These are phyloP conservation scores for Ia io DNA, from an alignment of 2,113 vertebrate genomes.

Conservation along the genomic window DNA sequence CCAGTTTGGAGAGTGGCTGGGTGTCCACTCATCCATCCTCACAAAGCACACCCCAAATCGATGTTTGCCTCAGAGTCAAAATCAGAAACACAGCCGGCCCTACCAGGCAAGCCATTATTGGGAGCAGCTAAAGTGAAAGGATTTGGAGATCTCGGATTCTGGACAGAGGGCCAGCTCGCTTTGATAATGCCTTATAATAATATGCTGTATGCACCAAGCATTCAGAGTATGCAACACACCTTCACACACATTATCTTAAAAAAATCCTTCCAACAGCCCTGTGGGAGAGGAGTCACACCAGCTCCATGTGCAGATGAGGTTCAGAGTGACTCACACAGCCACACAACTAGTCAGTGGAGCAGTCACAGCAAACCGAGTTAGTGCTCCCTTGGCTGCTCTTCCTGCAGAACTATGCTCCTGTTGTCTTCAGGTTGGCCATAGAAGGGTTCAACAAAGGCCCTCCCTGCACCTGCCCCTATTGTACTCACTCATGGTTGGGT, in stretches of 20 bases:
- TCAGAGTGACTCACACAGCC: background rate
- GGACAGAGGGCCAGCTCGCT: background rate
- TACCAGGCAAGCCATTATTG: background rate
- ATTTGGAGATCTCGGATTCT: background rate
- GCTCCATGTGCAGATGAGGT: background rate
- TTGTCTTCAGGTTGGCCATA: background rate
- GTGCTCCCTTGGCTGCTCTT: background rate
- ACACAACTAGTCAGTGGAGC: background rate
- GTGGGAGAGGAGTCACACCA: background rate
- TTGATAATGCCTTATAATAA: background rate
- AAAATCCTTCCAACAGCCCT: background rate
- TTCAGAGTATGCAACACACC: background rate
- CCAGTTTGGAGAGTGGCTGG: slow-evolving; percentile 13
- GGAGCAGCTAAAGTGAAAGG: background rate
- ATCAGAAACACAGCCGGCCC: background rate
- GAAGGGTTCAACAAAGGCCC: background rate
- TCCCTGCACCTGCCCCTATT: background rate
- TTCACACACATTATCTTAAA: background rate
- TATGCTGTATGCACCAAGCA: accelerated
- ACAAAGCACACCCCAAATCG: background rate
- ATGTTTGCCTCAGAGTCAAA: background rate
- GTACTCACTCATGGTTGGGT: background rate
- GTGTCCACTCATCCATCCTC: slow-evolving; percentile 5
- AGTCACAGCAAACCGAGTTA: background rate
- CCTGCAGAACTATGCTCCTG: background rate